Evolutionary conservation across 2,888 invertebrate genomes (phyloP), one percentile per base, ranked within the genome.

Genomic region (Meteorus colon): DNA sequence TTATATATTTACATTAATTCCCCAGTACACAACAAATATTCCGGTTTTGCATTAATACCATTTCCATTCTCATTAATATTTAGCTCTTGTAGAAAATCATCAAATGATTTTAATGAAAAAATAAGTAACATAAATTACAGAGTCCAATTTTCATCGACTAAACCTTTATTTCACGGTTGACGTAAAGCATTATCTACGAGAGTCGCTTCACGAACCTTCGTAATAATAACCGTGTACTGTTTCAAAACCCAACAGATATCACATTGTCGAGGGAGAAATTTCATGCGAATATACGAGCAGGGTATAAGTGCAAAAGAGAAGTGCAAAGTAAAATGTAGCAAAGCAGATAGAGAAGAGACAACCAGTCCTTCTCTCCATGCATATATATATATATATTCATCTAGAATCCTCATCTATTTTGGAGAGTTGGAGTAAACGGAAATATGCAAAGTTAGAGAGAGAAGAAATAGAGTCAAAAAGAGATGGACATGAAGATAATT

Each of bases 181-280:
- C 41, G 60, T 70, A 19, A 41, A 62, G 29, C 24, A 63, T 62
- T 62, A 63, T 72, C 62, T 19, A 48, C 27, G 31, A 48, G 45
- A 72, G 37, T 24, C 60, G 8, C 34, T 19, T 19, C 14, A 19
- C 27, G 24, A 70, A 63, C 29, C n/a, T 34, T 45, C 27, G 48
- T 63, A 45, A 72, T 72, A 71, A 72, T 72, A 72, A 41, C 51
- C 45, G 48, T 63, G 60, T n/a, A 6, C 5, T 24, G 55, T 48
- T 72, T 48, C 29, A 14, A 10, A 16, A 48, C 62, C 41, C 6
- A 72, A 72, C 71, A 29, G 41, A n/a, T 63, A 60, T 48, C 63
- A 72, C 31, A 63, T 72, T 72, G 60, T 72, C 63, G 14, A 62
- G n/a, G n/a, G 16, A 67, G 67, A 29, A 27, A 67, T 45, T 67